A percentile compares a stretch with the other conserved stretches of the same genome.
Conservation (phyloP, 2,888 invertebrate species). For the Ommatoiulus sabulosus region DNA sequence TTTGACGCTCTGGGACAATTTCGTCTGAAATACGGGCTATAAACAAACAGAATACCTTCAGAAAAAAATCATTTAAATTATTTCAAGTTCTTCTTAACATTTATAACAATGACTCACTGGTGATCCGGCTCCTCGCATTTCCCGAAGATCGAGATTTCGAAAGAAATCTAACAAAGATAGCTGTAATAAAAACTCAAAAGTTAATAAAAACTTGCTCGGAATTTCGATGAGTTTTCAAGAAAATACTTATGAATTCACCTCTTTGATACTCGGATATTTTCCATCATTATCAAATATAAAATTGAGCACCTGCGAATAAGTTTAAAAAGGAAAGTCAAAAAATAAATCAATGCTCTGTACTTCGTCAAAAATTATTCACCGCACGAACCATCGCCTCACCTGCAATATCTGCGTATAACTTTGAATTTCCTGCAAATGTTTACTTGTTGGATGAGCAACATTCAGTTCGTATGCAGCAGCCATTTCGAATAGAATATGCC, state of each 20-base stretch:
- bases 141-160: slow-evolving; percentile 87
- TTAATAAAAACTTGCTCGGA: neutral
- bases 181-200: slow-evolving; percentile 61
- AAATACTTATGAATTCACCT: slow-evolving; percentile 66
- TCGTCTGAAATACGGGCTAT: slow-evolving; percentile 55
- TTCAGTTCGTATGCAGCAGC: slow-evolving; percentile 85
- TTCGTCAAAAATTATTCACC: neutral
- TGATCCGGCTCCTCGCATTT: slow-evolving; percentile 73
- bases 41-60: slow-evolving; percentile 38
- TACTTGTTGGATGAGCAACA: slow-evolving; percentile 79
- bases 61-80: neutral
- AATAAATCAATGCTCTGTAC: neutral
- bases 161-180: slow-evolving; percentile 86
- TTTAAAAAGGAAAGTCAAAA: neutral
- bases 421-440: slow-evolving; percentile 79
- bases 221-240: neutral
- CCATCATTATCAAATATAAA: slow-evolving; percentile 80
- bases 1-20: slow-evolving; percentile 55
- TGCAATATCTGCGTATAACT: slow-evolving; percentile 74
- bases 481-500: slow-evolving; percentile 91
- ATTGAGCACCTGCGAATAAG: slow-evolving; percentile 75
- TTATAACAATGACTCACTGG: neutral
- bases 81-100: too few species aligned
- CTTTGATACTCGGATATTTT: slow-evolving; percentile 81
- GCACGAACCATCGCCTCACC: slow-evolving; percentile 60